phyloP scores from a whole-genome alignment of 1,140 invertebrate genomes.

The Mylabris phalerata region DNA sequence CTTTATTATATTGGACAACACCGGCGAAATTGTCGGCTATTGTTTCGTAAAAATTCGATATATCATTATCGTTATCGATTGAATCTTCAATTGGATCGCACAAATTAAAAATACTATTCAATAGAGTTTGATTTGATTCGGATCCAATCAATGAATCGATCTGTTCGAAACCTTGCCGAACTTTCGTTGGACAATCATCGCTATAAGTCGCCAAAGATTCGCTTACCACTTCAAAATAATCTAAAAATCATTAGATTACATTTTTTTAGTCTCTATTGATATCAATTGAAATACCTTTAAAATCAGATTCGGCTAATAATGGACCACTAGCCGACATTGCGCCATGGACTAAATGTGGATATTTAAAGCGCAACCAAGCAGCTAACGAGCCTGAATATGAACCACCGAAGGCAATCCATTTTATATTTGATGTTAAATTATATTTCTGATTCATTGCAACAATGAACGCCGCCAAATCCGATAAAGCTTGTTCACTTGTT shows the following conservation, averaged over 20 bases:
- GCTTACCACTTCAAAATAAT: conserved; percentile 5
- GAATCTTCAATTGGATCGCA: conserved; percentile 69
- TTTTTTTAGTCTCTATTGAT: background rate
- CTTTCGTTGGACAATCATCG: conserved; percentile 53
- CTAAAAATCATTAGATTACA: background rate
- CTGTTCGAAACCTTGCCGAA: conserved; percentile 58
- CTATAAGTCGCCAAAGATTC: conserved; percentile 44
- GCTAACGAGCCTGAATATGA: conserved; percentile 87
- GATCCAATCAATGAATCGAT: conserved; percentile 57
- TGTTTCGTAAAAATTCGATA: conserved; percentile 71
- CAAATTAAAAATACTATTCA: conserved; percentile 65
- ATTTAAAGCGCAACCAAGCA: conserved; percentile 84
- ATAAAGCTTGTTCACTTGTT: conserved; percentile 81
- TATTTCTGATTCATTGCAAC: conserved; percentile 57
- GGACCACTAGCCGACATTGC: conserved; percentile 84
- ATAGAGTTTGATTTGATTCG: conserved; percentile 50
- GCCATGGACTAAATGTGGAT: conserved; percentile 80
- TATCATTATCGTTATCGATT: conserved; percentile 57
- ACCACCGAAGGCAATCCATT: conserved; percentile 90
- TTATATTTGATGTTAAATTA: conserved; percentile 54
- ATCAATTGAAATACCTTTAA: conserved; percentile 51
- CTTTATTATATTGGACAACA: conserved; percentile 92
- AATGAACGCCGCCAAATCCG: conserved; percentile 82
- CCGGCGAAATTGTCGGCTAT: conserved; percentile 79
- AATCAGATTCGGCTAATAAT: conserved; percentile 75